Conservation (phyloP, 2,888 invertebrate genomes). For the Marronus borbonicus region DNA sequence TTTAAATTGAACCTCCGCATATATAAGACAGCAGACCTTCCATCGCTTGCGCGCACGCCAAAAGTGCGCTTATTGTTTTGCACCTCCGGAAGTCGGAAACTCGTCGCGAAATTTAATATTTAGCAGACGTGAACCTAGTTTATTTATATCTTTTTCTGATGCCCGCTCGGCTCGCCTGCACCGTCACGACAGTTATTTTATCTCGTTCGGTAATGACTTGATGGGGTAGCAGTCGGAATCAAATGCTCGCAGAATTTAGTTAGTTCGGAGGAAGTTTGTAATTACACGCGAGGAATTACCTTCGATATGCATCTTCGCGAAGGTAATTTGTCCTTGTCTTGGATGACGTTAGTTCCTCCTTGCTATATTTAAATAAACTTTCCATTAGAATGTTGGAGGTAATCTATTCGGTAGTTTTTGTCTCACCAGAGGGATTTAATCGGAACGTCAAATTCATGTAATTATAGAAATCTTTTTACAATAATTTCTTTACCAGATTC, state of each 20-base stretch:
- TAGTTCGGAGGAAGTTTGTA: slow-evolving; percentile 14
- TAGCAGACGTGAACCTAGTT: slow-evolving; percentile 5
- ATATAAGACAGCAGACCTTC: background rate
- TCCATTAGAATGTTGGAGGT: background rate
- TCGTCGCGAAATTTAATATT: slow-evolving; percentile 21
- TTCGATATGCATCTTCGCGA: background rate
- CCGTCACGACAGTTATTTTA: slow-evolving; percentile 14
- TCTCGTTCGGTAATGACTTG: slow-evolving; percentile 9
- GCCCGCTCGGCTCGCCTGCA: background rate
- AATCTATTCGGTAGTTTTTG: background rate
- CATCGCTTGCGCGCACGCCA: background rate
- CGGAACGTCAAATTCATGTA: too few species aligned
- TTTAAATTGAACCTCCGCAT: slow-evolving; percentile 12
- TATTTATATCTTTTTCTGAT: background rate
- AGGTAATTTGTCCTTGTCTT: slow-evolving; percentile 13
- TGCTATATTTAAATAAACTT: background rate
- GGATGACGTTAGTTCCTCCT: slow-evolving; percentile 10
- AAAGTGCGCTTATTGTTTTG: background rate
- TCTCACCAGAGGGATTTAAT: too few species aligned
- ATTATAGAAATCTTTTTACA: too few species aligned
- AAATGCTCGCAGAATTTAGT: background rate
- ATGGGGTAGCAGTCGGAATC: background rate
- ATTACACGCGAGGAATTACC: slow-evolving; percentile 18
- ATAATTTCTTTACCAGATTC: too few species aligned
- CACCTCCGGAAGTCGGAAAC: slow-evolving; percentile 12